These are phyloP conservation scores for Carduelis carduelis DNA, from an alignment of 2,797 vertebrate genomes.

Conservation along the genomic window DNA sequence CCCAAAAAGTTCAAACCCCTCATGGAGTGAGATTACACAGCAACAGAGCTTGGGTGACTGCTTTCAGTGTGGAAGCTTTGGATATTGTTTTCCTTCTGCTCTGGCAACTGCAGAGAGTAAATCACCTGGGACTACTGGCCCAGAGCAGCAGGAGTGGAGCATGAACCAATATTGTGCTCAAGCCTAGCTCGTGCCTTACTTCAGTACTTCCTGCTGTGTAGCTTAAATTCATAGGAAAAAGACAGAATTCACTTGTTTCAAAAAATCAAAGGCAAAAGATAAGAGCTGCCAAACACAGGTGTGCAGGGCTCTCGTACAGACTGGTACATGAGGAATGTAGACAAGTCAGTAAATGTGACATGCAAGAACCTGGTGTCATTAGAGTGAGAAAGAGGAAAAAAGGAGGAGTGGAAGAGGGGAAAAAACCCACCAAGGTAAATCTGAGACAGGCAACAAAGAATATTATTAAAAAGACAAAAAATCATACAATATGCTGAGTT, in stretches of 20 bases:
- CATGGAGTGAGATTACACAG: background rate
- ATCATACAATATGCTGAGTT: background rate
- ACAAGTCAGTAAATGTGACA: background rate
- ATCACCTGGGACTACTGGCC: background rate
- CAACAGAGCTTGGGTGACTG: background rate
- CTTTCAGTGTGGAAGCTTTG: background rate
- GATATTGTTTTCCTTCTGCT: background rate
- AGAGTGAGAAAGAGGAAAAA: background rate
- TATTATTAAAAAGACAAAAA: background rate
- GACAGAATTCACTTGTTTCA: background rate
- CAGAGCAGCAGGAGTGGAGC: background rate
- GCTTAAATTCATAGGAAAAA: background rate
- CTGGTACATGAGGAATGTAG: background rate
- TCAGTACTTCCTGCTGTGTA: background rate
- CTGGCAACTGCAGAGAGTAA: background rate
- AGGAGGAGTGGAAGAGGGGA: rapidly evolving
- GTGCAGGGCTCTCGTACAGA: background rate
- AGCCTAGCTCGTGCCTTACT: background rate
- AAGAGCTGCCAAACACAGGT: background rate
- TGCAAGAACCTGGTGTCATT: background rate
- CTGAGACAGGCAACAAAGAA: background rate
- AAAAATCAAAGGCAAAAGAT: background rate
- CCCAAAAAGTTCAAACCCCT: background rate
- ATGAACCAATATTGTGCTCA: background rate
- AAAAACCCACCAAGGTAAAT: background rate